These are phyloP conservation scores for Neodon shergylaensis DNA, from an alignment of 2,113 vertebrate genomes.

Conservation along the genomic window DNA sequence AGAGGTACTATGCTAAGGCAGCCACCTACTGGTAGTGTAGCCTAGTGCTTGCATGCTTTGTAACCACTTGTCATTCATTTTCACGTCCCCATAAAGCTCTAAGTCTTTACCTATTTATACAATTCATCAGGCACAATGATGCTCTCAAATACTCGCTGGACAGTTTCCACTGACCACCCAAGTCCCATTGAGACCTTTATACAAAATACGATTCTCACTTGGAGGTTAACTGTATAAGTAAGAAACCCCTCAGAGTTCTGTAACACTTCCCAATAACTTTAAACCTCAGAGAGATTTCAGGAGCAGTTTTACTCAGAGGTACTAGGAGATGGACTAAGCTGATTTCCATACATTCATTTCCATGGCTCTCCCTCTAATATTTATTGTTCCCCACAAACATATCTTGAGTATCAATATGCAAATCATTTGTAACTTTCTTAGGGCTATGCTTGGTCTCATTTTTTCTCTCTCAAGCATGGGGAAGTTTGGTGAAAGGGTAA, in stretches of 20 bases:
- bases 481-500: not conserved
- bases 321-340: not conserved
- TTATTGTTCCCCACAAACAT: not conserved
- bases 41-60: slow-evolving; percentile 33
- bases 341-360: not conserved
- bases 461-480: not conserved
- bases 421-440: slow-evolving; percentile 6
- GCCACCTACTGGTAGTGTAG: not conserved
- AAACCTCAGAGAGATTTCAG: not conserved
- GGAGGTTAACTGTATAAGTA: not conserved
- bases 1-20: not conserved
- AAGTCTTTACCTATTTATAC: not conserved
- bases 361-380: not conserved
- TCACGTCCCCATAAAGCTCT: not conserved
- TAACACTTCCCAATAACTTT: not conserved
- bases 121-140: not conserved
- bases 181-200: not conserved
- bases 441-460: not conserved
- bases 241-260: not conserved
- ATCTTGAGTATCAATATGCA: not conserved
- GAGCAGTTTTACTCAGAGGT: not conserved
- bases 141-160: not conserved
- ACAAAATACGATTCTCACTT: slow-evolving; percentile 15
- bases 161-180: not conserved
- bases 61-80: not conserved